Conservation (phyloP, 2,888 invertebrate species). For the Creontiades dilutus region DNA sequence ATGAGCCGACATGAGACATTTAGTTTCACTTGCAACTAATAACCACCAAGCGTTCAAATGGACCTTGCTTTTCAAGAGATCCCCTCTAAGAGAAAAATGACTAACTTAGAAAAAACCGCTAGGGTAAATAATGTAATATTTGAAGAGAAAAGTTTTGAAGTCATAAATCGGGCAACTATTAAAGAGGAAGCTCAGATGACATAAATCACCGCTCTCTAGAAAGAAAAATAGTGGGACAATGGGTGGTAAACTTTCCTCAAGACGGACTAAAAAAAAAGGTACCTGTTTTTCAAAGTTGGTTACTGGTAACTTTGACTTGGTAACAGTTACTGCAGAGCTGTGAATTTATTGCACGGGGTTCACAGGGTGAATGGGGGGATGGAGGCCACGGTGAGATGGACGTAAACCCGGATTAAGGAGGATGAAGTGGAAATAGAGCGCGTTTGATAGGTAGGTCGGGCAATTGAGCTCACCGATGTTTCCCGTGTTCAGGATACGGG, state of each 20-base stretch:
- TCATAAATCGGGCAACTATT: not conserved
- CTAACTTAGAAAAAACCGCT: not conserved
- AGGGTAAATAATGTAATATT: not conserved
- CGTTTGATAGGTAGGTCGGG: not conserved
- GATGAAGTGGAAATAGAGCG: conserved; percentile 5
- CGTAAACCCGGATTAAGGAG: not conserved
- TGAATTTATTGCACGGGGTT: not conserved
- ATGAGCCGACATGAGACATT: too few species aligned
- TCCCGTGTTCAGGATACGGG: too few species aligned
- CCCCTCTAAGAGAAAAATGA: not conserved
- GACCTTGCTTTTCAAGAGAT: too few species aligned
- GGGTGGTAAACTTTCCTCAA: not conserved
- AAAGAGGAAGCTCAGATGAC: conserved; percentile 15
- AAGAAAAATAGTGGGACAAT: not conserved
- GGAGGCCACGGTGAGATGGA: not conserved
- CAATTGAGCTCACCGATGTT: too few species aligned
- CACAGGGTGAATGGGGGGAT: not conserved
- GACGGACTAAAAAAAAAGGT: not conserved
- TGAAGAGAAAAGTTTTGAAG: not conserved
- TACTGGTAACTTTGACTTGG: not conserved
- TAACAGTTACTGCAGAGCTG: not conserved
- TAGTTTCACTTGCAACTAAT: too few species aligned
- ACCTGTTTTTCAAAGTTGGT: not conserved
- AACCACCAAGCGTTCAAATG: too few species aligned
- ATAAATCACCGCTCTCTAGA: not conserved